Base-by-base conservation (phyloP, 2,797 vertebrate species). In the Acrossocheilus wenchowensis region DNA sequence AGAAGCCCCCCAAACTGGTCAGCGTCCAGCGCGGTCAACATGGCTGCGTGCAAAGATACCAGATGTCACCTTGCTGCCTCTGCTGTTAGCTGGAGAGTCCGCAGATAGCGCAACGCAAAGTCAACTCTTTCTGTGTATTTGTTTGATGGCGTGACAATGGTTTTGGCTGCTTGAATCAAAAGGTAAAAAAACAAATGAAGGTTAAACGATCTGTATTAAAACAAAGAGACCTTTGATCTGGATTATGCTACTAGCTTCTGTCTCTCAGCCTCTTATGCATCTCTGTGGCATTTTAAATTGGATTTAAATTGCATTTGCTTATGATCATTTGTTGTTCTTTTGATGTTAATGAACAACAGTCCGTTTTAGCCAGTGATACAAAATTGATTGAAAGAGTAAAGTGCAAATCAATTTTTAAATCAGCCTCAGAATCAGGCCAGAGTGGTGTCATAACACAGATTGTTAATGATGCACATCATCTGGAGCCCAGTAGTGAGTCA, bases 11-110 rank as follows among this genome's bases (percentile, higher is more conserved):
- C 50, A 62, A 85, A 85, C 78, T 85, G 89, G 78, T 86, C 26
- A 50, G 39, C 17, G 34, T 88, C 90, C 90, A 87, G 85, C 41
- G 21, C 41, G 39, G 86, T 90, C 89, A 89, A 89, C 83, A 90
- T 78, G 84, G 69, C 87, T 87, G 87, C 60, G 30, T 62, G 80
- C 60, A 89, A 87, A 89, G 84, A 87, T 87, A 86, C 78, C 80
- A 85, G 79, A 89, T 90, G 88, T 89, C 88, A 90, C 89, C 75
- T 85, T 89, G 87, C 77, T 80, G 82, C 71, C 83, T 87, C 23
- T 82, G 81, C 81, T 64, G 48, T 81, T 69, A 79, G 81, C 64
- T 73, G 73, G 81, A 87, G 57, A 82, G 72, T 64, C 69, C 23
- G 30, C 77, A 81, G 80, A 89, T 81, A 75, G 78, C 57, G 7